Evolutionary conservation across 2,113 vertebrate genomes (phyloP).

Genomic region (Sinocyclocheilus rhinocerous): DNA sequence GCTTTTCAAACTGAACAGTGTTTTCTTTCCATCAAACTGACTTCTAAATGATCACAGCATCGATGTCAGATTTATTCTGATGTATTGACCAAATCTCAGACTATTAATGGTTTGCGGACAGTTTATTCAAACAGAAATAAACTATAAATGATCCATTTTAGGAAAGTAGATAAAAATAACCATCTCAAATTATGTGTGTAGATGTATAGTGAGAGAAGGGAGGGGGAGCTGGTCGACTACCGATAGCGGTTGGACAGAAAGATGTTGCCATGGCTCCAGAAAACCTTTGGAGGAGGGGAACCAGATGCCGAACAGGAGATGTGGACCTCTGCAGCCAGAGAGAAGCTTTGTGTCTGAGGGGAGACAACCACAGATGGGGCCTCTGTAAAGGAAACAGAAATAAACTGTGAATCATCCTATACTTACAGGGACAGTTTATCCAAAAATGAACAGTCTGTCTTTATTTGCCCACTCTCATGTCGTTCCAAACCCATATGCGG

Average conservation of each 20-base stretch:
- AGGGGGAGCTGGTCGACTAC: slow-evolving; percentile 59
- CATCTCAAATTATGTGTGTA: background rate
- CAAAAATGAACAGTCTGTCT: slow-evolving; percentile 11
- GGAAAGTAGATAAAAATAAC: slow-evolving; percentile 1
- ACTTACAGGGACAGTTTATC: background rate
- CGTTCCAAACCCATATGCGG: background rate
- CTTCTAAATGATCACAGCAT: background rate
- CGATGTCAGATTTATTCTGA: background rate
- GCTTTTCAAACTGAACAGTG: background rate
- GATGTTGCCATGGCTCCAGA: slow-evolving; percentile 83
- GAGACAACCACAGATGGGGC: slow-evolving; percentile 80
- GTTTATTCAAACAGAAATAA: background rate
- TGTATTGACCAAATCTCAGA: background rate
- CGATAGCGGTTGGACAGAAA: slow-evolving; percentile 72
- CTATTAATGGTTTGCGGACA: background rate
- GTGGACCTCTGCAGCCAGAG: slow-evolving; percentile 79
- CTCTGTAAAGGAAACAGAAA: slow-evolving; percentile 71
- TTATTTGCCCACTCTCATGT: background rate
- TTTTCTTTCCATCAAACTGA: slow-evolving; percentile 16
- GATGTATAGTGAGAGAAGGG: background rate
- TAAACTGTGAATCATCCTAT: slow-evolving; percentile 48
- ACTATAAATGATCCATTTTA: slow-evolving; percentile 20
- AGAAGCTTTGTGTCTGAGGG: slow-evolving; percentile 74
- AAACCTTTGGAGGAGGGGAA: slow-evolving; percentile 75
- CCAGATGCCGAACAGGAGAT: slow-evolving; percentile 83